These are phyloP conservation scores for Ataeniobius toweri DNA, from an alignment of 2,797 vertebrate species.

Conservation along the genomic window DNA sequence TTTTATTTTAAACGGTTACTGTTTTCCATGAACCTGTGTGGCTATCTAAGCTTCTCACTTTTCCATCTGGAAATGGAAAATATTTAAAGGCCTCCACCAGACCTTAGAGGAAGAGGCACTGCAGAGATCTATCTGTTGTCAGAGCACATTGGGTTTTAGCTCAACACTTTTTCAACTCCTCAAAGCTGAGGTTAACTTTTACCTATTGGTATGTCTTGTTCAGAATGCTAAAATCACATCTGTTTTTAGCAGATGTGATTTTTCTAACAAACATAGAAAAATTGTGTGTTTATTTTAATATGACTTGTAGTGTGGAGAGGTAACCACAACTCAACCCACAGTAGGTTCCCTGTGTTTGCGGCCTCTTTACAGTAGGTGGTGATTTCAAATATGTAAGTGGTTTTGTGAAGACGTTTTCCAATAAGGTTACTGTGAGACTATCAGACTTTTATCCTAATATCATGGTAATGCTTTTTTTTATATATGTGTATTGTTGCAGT, in stretches of 20 bases:
- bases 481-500: conserved; percentile 25
- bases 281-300: conserved; percentile 48
- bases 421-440: conserved; percentile 19
- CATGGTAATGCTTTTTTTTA: conserved; percentile 30
- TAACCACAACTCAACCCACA: conserved; percentile 45
- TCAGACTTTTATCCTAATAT: conserved; percentile 7
- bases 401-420: conserved; percentile 34
- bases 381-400: conserved; percentile 51
- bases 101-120: conserved; percentile 23
- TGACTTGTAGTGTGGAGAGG: conserved; percentile 28
- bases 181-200: conserved; percentile 14
- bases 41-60: conserved; percentile 16
- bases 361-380: conserved; percentile 38
- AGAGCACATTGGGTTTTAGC: conserved; percentile 44
- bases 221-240: conserved; percentile 17
- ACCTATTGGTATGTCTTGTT: conserved; percentile 8
- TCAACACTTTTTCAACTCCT: conserved; percentile 29
- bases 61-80: conserved; percentile 49
- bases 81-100: conserved; percentile 47
- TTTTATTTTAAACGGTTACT: not conserved
- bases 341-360: conserved; percentile 45
- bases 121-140: conserved; percentile 44
- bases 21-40: conserved; percentile 16
- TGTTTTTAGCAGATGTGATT: not conserved
- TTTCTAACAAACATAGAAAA: conserved; percentile 27